A percentile compares a stretch with the other conserved stretches of the same genome.
Evolutionary conservation across 2,113 vertebrate genomes (phyloP).

Genomic region (Suricata suricatta): DNA sequence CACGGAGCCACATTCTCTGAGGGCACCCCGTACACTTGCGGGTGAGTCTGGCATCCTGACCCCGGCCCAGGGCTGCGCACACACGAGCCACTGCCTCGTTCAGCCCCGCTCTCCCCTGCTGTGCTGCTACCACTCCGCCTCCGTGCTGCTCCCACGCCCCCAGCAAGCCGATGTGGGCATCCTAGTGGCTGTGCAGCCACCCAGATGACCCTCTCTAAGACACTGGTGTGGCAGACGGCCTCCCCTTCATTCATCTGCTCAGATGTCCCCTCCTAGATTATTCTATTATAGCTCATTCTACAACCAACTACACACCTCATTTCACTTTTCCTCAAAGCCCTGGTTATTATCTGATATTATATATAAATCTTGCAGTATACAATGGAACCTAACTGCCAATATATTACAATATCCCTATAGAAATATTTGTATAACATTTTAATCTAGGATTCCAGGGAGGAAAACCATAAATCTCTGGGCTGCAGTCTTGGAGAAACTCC

Average conservation of each 20-base stretch:
- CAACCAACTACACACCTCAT: not conserved
- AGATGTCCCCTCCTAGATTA: not conserved
- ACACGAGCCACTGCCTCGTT: not conserved
- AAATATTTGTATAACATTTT: not conserved
- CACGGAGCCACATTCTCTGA: not conserved
- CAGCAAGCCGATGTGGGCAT: not conserved
- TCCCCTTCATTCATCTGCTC: not conserved
- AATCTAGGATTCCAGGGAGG: not conserved
- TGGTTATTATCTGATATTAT: not conserved
- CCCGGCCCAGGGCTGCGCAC: not conserved
- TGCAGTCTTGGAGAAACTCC: not conserved
- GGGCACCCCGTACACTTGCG: not conserved
- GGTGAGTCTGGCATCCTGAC: not conserved
- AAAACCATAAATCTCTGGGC: not conserved
- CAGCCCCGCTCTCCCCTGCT: not conserved
- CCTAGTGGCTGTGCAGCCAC: not conserved
- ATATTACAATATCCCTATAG: not conserved
- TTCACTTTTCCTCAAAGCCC: not conserved
- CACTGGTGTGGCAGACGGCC: not conserved
- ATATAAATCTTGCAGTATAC: not conserved
- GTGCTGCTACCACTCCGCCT: not conserved
- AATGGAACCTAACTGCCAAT: not conserved
- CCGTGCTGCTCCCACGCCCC: not conserved
- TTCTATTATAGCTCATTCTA: not conserved
- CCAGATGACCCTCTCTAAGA: not conserved